These are phyloP conservation scores for Nycticryphes semicollaris DNA, from an alignment of 2,113 vertebrate species.

Conservation along the genomic window DNA sequence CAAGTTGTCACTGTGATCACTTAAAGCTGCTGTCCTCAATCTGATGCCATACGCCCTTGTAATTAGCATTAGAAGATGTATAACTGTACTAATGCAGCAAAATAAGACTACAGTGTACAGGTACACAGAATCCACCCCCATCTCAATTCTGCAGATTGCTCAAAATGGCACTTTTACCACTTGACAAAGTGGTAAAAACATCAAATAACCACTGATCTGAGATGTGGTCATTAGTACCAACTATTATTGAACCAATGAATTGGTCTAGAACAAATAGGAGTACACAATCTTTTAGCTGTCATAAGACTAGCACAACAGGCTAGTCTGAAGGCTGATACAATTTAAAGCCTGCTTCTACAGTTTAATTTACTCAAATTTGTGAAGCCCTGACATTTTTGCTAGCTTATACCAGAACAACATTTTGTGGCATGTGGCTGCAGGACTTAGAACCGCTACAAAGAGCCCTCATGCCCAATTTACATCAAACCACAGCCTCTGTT, in stretches of 20 bases:
- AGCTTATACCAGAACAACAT: not conserved
- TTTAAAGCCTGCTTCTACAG: not conserved
- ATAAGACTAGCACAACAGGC: not conserved
- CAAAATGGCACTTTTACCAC: not conserved
- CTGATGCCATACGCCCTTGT: not conserved
- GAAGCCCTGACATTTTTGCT: not conserved
- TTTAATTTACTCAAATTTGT: not conserved
- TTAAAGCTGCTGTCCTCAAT: not conserved
- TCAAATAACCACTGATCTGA: not conserved
- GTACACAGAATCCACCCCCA: not conserved
- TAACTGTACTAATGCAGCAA: not conserved
- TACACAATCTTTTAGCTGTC: not conserved
- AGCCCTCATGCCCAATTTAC: not conserved
- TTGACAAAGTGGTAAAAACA: not conserved
- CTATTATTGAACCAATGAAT: not conserved
- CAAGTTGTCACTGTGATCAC: not conserved
- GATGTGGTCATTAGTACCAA: not conserved
- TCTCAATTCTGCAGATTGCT: accelerated
- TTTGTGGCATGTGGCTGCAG: not conserved
- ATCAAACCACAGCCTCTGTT: not conserved
- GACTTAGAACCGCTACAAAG: not conserved
- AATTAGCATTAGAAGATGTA: not conserved
- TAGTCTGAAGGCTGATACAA: not conserved
- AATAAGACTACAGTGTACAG: not conserved
- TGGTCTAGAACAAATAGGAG: not conserved